These are phyloP conservation scores for Oenanthe melanoleuca DNA, from an alignment of 2,113 vertebrate genomes.

Conservation along the genomic window DNA sequence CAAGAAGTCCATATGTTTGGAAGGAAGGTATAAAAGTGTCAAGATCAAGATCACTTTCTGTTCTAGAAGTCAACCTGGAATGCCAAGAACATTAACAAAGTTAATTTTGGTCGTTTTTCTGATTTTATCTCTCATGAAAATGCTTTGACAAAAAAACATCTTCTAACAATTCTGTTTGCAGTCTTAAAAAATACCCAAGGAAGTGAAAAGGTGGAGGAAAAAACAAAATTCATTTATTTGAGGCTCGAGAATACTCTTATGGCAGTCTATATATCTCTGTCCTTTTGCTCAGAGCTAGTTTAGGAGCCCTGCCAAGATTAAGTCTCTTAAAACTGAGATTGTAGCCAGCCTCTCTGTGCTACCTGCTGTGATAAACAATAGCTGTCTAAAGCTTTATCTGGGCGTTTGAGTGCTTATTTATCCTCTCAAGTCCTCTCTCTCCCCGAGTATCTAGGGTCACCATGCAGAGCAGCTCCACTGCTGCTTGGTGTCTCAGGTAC, in stretches of 20 bases:
- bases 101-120: not conserved
- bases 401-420: not conserved
- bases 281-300: not conserved
- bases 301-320: not conserved
- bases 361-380: not conserved
- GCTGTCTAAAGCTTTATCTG: not conserved
- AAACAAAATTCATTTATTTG: not conserved
- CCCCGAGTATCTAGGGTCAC: rapidly evolving
- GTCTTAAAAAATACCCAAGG: not conserved
- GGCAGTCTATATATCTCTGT: not conserved
- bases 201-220: not conserved
- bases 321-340: not conserved
- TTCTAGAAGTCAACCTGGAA: not conserved
- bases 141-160: not conserved
- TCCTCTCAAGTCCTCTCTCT: not conserved
- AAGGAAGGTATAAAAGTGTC: not conserved
- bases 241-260: not conserved
- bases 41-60: constrained; percentile 7
- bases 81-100: not conserved
- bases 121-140: not conserved
- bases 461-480: not conserved
- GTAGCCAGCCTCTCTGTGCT: not conserved
- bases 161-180: not conserved
- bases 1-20: constrained; percentile 14
- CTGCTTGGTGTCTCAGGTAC: rapidly evolving